phyloP scores from a whole-genome alignment of 2,888 invertebrate species.

The Ectemnius continuus region DNA sequence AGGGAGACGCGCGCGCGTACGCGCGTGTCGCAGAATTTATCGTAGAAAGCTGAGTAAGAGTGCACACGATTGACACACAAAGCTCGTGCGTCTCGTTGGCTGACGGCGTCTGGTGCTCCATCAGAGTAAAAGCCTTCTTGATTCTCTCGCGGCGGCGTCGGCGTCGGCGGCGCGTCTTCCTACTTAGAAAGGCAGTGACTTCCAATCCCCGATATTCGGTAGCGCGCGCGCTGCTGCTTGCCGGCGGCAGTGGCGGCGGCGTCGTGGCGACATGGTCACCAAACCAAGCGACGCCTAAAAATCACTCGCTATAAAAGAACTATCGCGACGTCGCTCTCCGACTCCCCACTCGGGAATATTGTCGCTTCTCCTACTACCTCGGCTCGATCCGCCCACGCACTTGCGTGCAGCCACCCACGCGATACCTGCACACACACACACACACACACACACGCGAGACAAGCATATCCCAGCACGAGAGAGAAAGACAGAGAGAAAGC shows the following conservation, averaged over 20 bases:
- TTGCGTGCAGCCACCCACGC: constrained; percentile 61
- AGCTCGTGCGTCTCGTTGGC: background rate
- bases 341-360: constrained; percentile 46
- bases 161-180: too few relatives aligned
- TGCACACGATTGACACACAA: constrained; percentile 10
- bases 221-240: too few relatives aligned
- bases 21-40: background rate
- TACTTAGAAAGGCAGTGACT: too few relatives aligned
- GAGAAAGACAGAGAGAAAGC: constrained; percentile 26
- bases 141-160: background rate
- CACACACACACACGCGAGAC: constrained; percentile 47
- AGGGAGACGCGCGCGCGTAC: too few relatives aligned
- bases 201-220: too few relatives aligned
- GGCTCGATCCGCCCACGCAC: constrained; percentile 54
- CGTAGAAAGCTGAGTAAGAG: background rate
- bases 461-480: too few relatives aligned
- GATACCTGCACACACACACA: constrained; percentile 46
- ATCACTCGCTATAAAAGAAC: constrained; percentile 23
- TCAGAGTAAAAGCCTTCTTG: background rate
- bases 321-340: constrained; percentile 25
- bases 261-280: too few relatives aligned
- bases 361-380: constrained; percentile 35
- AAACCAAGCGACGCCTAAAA: background rate
- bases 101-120: background rate
- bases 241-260: too few relatives aligned